Evolutionary conservation across 2,797 vertebrate genomes (phyloP).

Genomic region (Chlorospingus flavigularis): DNA sequence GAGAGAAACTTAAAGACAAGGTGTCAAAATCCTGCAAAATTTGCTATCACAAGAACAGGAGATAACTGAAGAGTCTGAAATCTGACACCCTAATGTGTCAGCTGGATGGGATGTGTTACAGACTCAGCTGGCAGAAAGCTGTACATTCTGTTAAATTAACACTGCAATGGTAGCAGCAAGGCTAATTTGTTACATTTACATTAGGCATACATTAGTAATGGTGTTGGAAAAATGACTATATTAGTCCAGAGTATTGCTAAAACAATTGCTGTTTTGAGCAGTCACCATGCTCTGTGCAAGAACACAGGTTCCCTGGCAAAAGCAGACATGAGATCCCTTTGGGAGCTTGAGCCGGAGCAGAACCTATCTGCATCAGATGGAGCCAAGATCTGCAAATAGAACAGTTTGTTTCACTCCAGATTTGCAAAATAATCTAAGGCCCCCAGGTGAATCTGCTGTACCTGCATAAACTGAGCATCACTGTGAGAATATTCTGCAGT

Average conservation of each 20-base stretch:
- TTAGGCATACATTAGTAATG: neutral
- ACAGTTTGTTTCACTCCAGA: neutral
- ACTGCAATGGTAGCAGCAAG: neutral
- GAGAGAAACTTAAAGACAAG: neutral
- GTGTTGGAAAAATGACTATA: neutral
- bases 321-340: neutral
- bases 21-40: constrained; percentile 26
- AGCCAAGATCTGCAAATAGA: neutral
- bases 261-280: neutral
- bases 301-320: neutral
- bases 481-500: neutral
- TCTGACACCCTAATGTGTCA: neutral
- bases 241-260: neutral
- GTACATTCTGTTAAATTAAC: neutral
- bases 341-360: neutral
- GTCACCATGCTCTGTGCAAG: neutral
- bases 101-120: neutral
- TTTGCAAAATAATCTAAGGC: neutral
- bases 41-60: neutral
- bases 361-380: neutral
- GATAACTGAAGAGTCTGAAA: constrained; percentile 3
- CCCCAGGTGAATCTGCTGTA: neutral
- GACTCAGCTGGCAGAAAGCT: neutral
- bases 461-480: neutral
- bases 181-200: neutral